Evolutionary conservation across 2,797 vertebrate genomes (phyloP), one percentile per base, ranked within the genome.

Genomic region (Pogonophryne albipinna): DNA sequence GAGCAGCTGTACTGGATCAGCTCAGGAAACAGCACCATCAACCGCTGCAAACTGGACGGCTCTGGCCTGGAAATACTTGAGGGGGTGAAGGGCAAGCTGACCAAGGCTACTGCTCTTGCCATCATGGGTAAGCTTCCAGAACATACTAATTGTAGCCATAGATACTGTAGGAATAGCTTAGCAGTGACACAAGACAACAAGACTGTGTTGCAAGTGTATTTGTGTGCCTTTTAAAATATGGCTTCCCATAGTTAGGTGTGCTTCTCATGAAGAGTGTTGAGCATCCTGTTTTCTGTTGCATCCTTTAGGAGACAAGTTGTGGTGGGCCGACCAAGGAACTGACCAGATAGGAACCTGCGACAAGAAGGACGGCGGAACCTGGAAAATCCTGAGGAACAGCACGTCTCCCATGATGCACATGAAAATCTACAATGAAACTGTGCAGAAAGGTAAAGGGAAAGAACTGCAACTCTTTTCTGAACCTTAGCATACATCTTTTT

Each of bases 331-430:
- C 82, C 98, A 99, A 85, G 96, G 95, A 72, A 96, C 97, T 0
- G 98, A 99, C 92, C 97, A 97, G 90, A 96, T 99, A 85, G 98
- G 98, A 74, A 99, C 96, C 0, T 99, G 98, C 82, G 96, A 96
- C 89, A 99, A 99, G 92, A 96, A 95, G 1, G 96, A 98, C 0
- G 97, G 97, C 0, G 95, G 94, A 9, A 94, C 95, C 45, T 94
- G 93, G 45, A 96, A 96, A 79, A 93, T 99, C 70, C 80, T 96
- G 68, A 92, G 98, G 55, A 98, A 98, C 89, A 96, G 96, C 93
- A 99, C 97, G 1, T 97, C 98, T 0, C 89, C 97, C 45, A 98
- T 99, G 89, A 99, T 99, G 97, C 97, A 99, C 92, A 98, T 99
- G 98, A 99, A 97, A 90, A 96, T 99, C 91, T 99, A 99, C 4